phyloP scores from a whole-genome alignment of 2,113 vertebrate genomes.

The Cavia aperea region DNA sequence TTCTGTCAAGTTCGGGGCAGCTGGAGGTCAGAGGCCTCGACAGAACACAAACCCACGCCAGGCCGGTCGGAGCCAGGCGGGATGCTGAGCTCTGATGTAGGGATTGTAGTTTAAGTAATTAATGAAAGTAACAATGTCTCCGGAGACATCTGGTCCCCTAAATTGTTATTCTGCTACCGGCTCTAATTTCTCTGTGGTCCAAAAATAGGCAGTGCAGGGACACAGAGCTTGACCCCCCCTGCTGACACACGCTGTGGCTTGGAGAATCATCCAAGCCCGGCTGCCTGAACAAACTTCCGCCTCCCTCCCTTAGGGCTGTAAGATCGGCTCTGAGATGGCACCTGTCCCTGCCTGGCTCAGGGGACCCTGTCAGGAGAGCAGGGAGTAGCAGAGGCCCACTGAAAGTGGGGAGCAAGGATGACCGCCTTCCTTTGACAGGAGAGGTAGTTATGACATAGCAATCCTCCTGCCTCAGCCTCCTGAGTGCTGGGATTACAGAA shows the following conservation, averaged over 20 bases:
- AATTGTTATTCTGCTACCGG: conserved; percentile 31
- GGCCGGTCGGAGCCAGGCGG: conserved; percentile 30
- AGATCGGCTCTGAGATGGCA: accelerated
- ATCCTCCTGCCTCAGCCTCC: background rate
- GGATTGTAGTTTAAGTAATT: conserved; percentile 69
- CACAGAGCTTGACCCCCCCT: conserved; percentile 35
- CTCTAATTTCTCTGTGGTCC: conserved; percentile 46
- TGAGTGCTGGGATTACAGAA: background rate
- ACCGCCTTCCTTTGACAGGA: background rate
- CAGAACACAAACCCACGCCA: conserved; percentile 45
- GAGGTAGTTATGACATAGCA: background rate
- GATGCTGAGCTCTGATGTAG: conserved; percentile 48
- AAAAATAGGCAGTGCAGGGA: conserved; percentile 59
- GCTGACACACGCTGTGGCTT: background rate
- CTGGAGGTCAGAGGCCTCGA: conserved; percentile 71
- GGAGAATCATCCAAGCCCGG: background rate
- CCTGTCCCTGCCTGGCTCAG: background rate
- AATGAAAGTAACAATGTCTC: conserved; percentile 59
- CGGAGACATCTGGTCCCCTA: conserved; percentile 69
- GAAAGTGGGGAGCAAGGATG: accelerated
- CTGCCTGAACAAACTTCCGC: background rate
- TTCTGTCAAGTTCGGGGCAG: conserved; percentile 69
- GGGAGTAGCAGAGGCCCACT: background rate
- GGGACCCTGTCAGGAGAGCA: background rate
- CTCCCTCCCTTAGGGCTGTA: background rate